Evolutionary conservation across 2,113 vertebrate species (phyloP), one percentile per base, ranked within the genome.

Genomic region (Gopherus evgoodei): DNA sequence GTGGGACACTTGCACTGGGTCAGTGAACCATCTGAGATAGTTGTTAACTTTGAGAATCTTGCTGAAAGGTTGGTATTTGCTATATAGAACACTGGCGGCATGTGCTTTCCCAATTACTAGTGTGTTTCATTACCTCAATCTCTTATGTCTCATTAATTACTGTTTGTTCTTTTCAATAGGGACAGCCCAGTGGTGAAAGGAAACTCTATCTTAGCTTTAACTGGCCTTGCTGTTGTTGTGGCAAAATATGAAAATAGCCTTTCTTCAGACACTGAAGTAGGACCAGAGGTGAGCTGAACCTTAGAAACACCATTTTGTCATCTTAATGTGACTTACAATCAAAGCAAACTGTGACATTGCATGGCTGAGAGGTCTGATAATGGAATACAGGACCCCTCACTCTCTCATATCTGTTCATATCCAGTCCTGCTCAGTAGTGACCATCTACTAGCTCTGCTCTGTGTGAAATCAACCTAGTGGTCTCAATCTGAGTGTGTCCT

Each of bases 131-230:
- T 91, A 4, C 6, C 53, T 87, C 8, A 3, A 3, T 75, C 5
- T 84, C 11, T 72, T 0, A 94, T 84, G 65, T 21, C 22, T 92
- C 90, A 14, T 93, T 81, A 14, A 65, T n/a, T 80, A 52, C 65
- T 75, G 29, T 78, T 96, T 85, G 42, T 86, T 5, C 92, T 95
- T 90, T 92, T 91, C 52, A 95, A 87, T 97, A 99, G 99, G 97
- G 99, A 99, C 87, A 99, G 99, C 94, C 99, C 99, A 4, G 99
- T 99, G 72, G 99, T 99, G 52, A 99, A 99, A 97, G 99, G 99
- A 25, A 99, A 99, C 88, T 99, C 98, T 22, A 98, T 99, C 75
- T 96, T 99, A 89, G 99, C 99, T 87, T 97, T 99, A 93, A 99
- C 99, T 86, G 98, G 99, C 56, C 98, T 99, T 84, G 99, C 99